These are phyloP conservation scores for Diceros bicornis DNA, from an alignment of 2,797 vertebrate genomes.

Conservation along the genomic window DNA sequence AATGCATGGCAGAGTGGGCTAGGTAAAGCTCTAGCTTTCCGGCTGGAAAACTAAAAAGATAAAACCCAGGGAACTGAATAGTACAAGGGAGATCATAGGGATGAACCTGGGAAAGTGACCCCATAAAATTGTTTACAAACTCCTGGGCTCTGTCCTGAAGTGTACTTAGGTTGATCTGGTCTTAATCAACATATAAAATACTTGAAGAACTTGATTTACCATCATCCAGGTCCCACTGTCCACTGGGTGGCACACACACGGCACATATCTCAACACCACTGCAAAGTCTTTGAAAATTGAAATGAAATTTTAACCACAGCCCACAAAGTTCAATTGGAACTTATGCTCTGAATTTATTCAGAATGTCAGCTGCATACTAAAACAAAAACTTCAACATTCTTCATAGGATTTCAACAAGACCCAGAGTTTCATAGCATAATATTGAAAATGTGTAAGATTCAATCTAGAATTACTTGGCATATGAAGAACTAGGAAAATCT, in stretches of 20 bases:
- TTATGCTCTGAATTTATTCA: not conserved
- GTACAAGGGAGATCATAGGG: not conserved
- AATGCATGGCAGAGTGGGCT: not conserved
- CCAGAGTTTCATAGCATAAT: not conserved
- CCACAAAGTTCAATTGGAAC: not conserved
- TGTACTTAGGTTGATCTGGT: not conserved
- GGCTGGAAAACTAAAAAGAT: not conserved
- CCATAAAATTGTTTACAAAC: not conserved
- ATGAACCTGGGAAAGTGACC: not conserved
- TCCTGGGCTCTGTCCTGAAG: not conserved
- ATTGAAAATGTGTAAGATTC: not conserved
- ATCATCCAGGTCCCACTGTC: not conserved
- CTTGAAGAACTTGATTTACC: not conserved
- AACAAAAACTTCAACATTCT: conserved; percentile 6
- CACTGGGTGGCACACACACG: conserved; percentile 13
- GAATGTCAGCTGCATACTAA: not conserved
- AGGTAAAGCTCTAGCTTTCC: not conserved
- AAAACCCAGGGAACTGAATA: not conserved
- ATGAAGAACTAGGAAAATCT: conserved; percentile 7
- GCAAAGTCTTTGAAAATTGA: not conserved
- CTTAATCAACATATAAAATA: not conserved
- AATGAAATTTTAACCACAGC: not conserved
- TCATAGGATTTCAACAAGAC: conserved; percentile 31
- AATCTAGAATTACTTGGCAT: conserved; percentile 40
- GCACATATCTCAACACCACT: not conserved